Evolutionary conservation across 2,888 invertebrate genomes (phyloP).

Genomic region (Neoascia interrupta): DNA sequence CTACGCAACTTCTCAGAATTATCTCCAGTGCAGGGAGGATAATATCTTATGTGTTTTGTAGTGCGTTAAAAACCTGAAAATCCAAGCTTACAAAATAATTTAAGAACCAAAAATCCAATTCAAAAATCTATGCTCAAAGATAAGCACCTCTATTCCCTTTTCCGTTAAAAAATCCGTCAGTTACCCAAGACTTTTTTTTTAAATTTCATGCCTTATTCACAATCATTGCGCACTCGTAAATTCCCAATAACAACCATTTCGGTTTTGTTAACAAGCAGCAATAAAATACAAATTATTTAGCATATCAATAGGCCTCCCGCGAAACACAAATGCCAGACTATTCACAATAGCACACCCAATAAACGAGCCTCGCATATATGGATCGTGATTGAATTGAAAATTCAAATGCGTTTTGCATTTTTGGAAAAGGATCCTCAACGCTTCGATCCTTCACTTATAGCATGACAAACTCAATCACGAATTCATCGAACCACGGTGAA

Average conservation of each 20-base stretch:
- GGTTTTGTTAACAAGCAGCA: conserved; percentile 54
- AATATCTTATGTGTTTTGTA: too few species aligned
- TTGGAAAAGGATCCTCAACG: conserved; percentile 20
- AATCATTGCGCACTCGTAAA: conserved; percentile 50
- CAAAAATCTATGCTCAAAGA: too few species aligned
- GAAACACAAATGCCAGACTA: conserved; percentile 41
- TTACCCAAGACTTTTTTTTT: too few species aligned
- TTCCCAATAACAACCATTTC: conserved; percentile 54
- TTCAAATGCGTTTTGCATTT: conserved; percentile 43
- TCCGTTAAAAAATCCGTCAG: too few species aligned
- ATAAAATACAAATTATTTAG: conserved; percentile 67
- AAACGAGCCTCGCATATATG: background rate
- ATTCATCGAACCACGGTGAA: conserved; percentile 28
- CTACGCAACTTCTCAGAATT: too few species aligned
- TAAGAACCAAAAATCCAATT: too few species aligned
- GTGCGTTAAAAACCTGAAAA: too few species aligned
- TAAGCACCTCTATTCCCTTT: too few species aligned
- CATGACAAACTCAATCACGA: conserved; percentile 54
- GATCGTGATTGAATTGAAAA: conserved; percentile 63
- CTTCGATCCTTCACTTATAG: background rate
- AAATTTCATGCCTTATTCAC: too few species aligned
- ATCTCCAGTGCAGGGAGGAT: too few species aligned
- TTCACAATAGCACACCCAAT: background rate
- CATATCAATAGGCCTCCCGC: conserved; percentile 58
- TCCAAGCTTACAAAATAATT: too few species aligned